Evolutionary conservation across 1,140 invertebrate species (phyloP).

Genomic region (Lucilia sericata): DNA sequence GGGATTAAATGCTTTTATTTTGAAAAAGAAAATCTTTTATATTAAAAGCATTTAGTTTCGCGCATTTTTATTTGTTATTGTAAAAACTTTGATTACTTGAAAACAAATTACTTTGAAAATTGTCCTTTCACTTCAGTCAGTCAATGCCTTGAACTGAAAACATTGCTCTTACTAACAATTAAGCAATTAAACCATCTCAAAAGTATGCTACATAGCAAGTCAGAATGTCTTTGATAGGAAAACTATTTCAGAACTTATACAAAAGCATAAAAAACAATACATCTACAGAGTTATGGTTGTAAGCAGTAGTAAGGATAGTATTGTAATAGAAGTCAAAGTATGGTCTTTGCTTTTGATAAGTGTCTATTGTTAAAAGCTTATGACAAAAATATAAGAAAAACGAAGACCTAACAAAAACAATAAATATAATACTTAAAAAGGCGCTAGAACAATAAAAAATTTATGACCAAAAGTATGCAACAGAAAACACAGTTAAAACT

Average conservation of each 20-base stretch:
- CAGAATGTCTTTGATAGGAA: neutral
- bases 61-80: too few relatives aligned
- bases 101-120: neutral
- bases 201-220: neutral
- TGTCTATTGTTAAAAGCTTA: conserved; percentile 41
- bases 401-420: conserved; percentile 27
- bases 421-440: conserved; percentile 30
- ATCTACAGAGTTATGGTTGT: neutral
- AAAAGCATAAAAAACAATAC: neutral
- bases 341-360: conserved; percentile 31
- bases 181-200: conserved; percentile 33
- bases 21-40: too few relatives aligned
- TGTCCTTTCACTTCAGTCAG: conserved; percentile 12
- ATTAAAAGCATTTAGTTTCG: too few relatives aligned
- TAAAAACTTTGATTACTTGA: conserved; percentile 2
- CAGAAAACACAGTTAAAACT: neutral
- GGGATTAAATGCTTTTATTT: too few relatives aligned
- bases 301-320: neutral
- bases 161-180: conserved; percentile 43
- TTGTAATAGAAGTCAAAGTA: neutral
- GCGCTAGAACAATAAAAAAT: conserved; percentile 25
- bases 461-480: conserved; percentile 26
- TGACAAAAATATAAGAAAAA: conserved; percentile 26
- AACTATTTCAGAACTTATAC: neutral
- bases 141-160: conserved; percentile 40